Conservation (phyloP, 2,797 vertebrate genomes). For the Eurystomus glaucurus region DNA sequence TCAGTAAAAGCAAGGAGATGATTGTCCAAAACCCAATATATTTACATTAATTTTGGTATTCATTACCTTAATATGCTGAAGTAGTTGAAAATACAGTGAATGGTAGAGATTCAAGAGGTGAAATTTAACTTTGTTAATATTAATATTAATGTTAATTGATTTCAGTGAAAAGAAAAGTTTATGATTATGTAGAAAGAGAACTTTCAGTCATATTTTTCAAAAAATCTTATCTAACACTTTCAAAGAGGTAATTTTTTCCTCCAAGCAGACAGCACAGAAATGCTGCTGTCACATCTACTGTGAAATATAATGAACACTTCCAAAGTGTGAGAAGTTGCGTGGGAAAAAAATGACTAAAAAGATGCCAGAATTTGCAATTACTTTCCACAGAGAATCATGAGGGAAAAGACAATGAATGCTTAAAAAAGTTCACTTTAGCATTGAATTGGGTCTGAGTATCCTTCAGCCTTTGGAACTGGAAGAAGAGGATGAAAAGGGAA, state of each 20-base stretch:
- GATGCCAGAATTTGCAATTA: background rate
- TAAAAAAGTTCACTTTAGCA: background rate
- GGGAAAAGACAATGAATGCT: background rate
- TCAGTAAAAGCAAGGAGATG: fast-evolving
- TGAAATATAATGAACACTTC: background rate
- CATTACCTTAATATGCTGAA: background rate
- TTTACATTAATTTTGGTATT: background rate
- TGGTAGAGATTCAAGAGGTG: background rate
- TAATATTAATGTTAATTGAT: background rate
- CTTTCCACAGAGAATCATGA: background rate
- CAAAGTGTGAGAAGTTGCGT: background rate
- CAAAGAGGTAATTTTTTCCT: background rate
- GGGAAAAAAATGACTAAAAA: background rate
- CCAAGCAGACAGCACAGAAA: background rate
- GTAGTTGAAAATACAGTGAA: background rate
- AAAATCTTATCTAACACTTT: background rate
- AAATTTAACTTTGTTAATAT: background rate
- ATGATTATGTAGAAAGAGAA: background rate
- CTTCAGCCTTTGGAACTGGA: background rate
- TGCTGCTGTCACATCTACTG: background rate
- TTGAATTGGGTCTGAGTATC: background rate
- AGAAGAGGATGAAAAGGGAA: background rate
- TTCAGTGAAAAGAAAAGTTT: background rate
- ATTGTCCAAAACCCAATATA: background rate
- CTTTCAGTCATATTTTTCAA: background rate